These are phyloP conservation scores for Diglossa cyanea DNA, from an alignment of 2,797 vertebrate genomes.

Conservation along the genomic window DNA sequence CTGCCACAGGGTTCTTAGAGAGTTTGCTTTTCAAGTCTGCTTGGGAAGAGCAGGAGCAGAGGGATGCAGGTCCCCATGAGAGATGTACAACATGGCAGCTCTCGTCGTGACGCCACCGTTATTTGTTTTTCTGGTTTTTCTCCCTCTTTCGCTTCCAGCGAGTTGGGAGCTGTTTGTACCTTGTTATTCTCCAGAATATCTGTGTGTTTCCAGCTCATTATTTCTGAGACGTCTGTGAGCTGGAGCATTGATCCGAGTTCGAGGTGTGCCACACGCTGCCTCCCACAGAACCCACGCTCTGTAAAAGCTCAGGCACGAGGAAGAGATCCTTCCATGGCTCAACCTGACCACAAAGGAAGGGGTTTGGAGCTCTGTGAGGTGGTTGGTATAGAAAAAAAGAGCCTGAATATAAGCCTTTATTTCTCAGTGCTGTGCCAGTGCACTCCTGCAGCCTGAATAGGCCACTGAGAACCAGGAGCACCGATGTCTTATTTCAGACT, in stretches of 20 bases:
- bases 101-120: neutral
- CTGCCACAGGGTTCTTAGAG: neutral
- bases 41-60: neutral
- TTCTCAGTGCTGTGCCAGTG: neutral
- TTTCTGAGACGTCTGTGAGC: neutral
- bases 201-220: conserved; percentile 28
- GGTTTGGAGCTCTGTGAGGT: neutral
- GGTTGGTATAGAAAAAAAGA: neutral
- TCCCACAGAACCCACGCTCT: neutral
- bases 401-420: neutral
- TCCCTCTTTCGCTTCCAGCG: neutral
- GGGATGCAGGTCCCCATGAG: neutral
- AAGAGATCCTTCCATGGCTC: neutral
- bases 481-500: neutral
- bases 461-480: neutral
- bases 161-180: neutral
- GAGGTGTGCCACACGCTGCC: neutral
- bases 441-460: neutral
- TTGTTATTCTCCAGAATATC: neutral
- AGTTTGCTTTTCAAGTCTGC: conserved; percentile 7
- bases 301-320: neutral
- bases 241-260: neutral
- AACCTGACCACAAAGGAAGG: neutral
- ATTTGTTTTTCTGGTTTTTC: neutral
- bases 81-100: neutral